Conservation (phyloP, 1,140 invertebrate genomes). For the Venustaconcha ellipsiformis region DNA sequence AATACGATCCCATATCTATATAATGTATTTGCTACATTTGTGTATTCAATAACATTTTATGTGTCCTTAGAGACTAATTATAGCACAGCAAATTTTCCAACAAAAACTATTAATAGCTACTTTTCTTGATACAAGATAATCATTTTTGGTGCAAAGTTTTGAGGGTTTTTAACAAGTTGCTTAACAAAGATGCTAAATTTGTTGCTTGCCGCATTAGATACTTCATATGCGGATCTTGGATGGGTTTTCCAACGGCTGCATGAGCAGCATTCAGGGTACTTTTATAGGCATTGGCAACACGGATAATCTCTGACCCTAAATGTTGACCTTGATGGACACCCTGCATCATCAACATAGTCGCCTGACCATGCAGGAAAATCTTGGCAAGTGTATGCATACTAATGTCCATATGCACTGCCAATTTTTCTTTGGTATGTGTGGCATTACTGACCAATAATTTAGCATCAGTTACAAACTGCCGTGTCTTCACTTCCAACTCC, state of each 20-base stretch:
- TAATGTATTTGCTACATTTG: no score
- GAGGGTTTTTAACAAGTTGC: conserved; percentile 83
- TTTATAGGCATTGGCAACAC: conserved; percentile 83
- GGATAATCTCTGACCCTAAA: conserved; percentile 82
- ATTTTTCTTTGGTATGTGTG: conserved; percentile 73
- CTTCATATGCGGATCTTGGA: conserved; percentile 70
- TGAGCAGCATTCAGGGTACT: conserved; percentile 69
- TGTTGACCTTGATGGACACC: conserved; percentile 83
- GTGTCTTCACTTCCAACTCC: conserved; percentile 81
- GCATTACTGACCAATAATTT: conserved; percentile 85
- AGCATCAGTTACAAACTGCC: conserved; percentile 85
- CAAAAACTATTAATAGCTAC: no score
- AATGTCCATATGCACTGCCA: conserved; percentile 71
- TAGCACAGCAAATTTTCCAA: no score
- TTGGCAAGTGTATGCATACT: conserved; percentile 63
- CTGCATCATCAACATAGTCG: conserved; percentile 73
- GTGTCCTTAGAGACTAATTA: no score
- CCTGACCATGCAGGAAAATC: conserved; percentile 70
- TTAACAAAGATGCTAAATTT: conserved; percentile 83
- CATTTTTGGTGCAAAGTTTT: conserved; percentile 75
- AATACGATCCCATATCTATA: no score
- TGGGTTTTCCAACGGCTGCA: conserved; percentile 63
- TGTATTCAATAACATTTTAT: no score
- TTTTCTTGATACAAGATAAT: background rate
- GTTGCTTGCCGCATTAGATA: conserved; percentile 80